These are phyloP conservation scores for Zoroaster sp. DNA, from an alignment of 53 echinoderm and acorn worm genomes.

Conservation along the genomic window DNA sequence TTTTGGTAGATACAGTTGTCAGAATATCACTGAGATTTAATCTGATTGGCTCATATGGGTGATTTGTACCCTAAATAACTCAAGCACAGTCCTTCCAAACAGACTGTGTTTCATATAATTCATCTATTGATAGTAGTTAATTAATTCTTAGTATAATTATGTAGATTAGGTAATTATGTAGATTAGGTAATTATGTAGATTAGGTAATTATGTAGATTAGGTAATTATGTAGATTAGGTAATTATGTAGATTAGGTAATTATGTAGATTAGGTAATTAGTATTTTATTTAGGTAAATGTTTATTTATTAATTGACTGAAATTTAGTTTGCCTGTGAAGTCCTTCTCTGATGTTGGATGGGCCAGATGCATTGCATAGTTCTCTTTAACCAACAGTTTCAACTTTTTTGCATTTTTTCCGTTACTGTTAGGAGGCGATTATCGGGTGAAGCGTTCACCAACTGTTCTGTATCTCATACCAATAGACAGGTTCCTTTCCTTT, in stretches of 20 bases:
- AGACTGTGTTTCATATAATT: background rate
- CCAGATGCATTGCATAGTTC: slow-evolving; percentile 2
- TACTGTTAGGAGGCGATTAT: slow-evolving; percentile 19
- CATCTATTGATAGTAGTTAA: no score
- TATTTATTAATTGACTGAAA: background rate
- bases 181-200: no score
- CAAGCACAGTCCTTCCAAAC: background rate
- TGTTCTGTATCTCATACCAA: background rate
- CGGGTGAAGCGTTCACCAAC: slow-evolving; percentile 10
- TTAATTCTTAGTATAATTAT: no score
- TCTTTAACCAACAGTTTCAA: slow-evolving; percentile 18
- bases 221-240: no score
- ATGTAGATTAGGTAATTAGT: no score
- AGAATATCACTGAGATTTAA: background rate
- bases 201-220: no score
- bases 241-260: no score
- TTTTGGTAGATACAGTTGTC: background rate
- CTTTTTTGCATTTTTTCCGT: background rate
- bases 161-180: no score
- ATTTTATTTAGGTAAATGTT: background rate
- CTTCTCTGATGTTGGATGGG: background rate
- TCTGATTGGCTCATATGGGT: background rate
- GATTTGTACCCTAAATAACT: background rate
- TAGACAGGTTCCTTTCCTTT: background rate
- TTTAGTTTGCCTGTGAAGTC: background rate